Conservation (phyloP, 2,113 vertebrate species). For the Cephalopholis sonnerati region DNA sequence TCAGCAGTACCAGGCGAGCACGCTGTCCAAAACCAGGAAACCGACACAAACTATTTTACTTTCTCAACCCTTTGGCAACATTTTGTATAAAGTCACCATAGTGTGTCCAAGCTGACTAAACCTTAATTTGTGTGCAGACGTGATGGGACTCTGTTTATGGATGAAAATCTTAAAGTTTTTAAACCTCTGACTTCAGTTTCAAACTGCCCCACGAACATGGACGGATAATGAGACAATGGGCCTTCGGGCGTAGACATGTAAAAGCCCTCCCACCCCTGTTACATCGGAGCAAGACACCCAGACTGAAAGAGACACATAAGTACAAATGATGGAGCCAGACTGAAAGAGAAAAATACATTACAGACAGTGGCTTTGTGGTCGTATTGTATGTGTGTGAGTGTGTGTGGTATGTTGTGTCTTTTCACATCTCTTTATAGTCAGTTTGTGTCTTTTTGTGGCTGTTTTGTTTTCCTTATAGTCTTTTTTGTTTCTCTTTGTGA, state of each 20-base stretch:
- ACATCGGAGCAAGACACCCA: not conserved
- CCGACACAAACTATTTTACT: not conserved
- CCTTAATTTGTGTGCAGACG: not conserved
- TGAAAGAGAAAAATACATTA: not conserved
- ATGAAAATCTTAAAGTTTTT: slow-evolving; percentile 11
- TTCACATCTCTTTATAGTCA: not conserved
- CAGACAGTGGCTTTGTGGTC: too few species aligned
- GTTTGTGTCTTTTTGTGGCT: not conserved
- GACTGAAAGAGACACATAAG: not conserved
- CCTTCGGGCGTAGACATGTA: not conserved
- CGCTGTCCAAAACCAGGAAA: not conserved
- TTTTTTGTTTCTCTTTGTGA: not conserved
- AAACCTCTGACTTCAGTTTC: slow-evolving; percentile 23
- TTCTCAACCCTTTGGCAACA: not conserved
- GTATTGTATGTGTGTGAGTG: too few species aligned
- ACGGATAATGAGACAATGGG: not conserved
- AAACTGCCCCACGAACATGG: not conserved
- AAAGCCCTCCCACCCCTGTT: not conserved
- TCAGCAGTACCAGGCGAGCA: too few species aligned
- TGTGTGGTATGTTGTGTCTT: not conserved
- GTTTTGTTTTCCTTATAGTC: not conserved
- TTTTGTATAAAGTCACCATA: slow-evolving; percentile 14
- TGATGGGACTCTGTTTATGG: slow-evolving; percentile 8
- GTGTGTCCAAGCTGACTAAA: not conserved
- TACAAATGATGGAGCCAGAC: not conserved